A percentile compares a stretch with the other conserved stretches of the same genome.
phyloP scores from a whole-genome alignment of 53 echinoderm and acorn worm genomes.

The Henricia sp. region DNA sequence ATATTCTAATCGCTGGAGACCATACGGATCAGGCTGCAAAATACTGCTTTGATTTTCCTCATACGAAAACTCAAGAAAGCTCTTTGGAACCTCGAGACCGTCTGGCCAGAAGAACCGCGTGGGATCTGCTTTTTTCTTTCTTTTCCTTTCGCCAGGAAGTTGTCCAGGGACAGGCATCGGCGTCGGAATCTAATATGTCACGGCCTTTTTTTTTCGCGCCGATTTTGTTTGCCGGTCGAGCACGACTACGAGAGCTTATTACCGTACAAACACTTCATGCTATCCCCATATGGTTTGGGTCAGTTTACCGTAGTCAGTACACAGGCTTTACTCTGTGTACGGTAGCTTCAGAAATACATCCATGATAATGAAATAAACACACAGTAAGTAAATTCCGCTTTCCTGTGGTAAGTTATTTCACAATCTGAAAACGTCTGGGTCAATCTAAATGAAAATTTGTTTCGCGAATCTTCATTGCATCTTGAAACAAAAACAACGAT shows the following conservation, averaged over 20 bases:
- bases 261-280: constrained; percentile 43
- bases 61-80: background rate
- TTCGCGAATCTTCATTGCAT: too few species aligned
- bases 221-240: constrained; percentile 4
- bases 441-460: too few species aligned
- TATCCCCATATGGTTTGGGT: constrained; percentile 14
- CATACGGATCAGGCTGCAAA: too few species aligned
- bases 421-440: too few species aligned
- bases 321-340: too few species aligned
- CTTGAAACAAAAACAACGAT: too few species aligned
- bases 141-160: constrained; percentile 33
- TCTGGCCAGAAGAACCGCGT: constrained; percentile 33
- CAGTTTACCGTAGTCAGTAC: background rate
- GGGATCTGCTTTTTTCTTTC: background rate
- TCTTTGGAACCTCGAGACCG: constrained; percentile 1
- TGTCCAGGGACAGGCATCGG: constrained; percentile 56
- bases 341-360: too few species aligned
- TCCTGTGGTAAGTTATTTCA: too few species aligned
- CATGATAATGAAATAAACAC: too few species aligned
- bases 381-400: too few species aligned
- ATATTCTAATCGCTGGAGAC: too few species aligned
- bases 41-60: constrained; percentile 15
- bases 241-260: constrained; percentile 31
- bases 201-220: constrained; percentile 31
- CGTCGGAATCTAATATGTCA: constrained; percentile 58